Evolutionary conservation across 2,888 invertebrate genomes (phyloP).

Genomic region (Dexiosoma caninum): DNA sequence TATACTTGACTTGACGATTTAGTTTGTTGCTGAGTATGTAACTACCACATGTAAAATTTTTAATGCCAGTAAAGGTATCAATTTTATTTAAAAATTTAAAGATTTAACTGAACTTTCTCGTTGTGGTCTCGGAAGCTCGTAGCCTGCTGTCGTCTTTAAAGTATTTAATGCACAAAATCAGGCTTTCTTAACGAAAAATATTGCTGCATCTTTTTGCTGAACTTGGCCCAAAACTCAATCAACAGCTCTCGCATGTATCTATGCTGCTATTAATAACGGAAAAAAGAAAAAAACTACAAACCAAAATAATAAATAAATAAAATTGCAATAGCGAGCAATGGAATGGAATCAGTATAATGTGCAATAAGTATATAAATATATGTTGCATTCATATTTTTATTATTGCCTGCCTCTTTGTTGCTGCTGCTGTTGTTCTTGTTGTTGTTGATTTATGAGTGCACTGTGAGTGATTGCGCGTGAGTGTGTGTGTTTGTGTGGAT

Average conservation of each 20-base stretch:
- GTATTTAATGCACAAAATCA: too few relatives aligned
- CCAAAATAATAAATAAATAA: constrained; percentile 17
- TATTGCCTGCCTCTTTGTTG: background rate
- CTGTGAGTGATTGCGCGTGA: too few relatives aligned
- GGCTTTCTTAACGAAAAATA: too few relatives aligned
- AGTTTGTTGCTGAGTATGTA: too few relatives aligned
- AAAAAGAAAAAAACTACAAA: background rate
- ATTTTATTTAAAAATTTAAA: too few relatives aligned
- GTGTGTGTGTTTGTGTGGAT: constrained; percentile 14
- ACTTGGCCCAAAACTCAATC: background rate
- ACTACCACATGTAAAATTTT: too few relatives aligned
- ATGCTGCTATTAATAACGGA: constrained; percentile 32
- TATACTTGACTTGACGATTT: too few relatives aligned
- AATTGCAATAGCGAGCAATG: constrained; percentile 49
- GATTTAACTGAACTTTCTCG: too few relatives aligned
- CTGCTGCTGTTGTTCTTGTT: background rate
- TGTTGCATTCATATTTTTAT: constrained; percentile 48
- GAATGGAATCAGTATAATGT: constrained; percentile 48
- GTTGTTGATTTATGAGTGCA: constrained; percentile 1
- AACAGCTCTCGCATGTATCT: constrained; percentile 29
- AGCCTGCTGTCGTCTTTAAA: too few relatives aligned
- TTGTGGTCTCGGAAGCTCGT: too few relatives aligned
- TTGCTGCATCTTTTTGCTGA: too few relatives aligned
- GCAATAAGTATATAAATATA: constrained; percentile 44
- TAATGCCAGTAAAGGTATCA: too few relatives aligned